Conservation (phyloP, 2,113 vertebrate genomes). For the Elanoides forficatus region DNA sequence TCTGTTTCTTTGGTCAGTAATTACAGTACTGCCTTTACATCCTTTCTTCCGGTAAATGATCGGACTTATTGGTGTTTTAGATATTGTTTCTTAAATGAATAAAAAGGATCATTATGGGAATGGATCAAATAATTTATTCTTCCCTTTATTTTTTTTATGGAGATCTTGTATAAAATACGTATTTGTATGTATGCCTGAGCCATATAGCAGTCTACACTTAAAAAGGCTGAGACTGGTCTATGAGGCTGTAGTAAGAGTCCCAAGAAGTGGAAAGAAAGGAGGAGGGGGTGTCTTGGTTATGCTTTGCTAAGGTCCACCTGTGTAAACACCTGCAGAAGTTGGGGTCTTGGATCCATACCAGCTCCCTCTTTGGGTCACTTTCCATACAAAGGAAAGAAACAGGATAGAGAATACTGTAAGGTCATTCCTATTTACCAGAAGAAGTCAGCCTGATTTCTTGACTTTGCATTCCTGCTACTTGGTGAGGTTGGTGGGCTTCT, state of each 20-base stretch:
- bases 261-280: background rate
- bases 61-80: background rate
- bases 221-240: background rate
- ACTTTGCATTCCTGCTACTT: background rate
- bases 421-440: background rate
- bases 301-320: background rate
- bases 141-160: background rate
- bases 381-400: background rate
- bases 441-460: background rate
- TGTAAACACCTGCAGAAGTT: background rate
- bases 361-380: background rate
- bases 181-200: background rate
- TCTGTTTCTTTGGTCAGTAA: background rate
- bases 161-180: background rate
- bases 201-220: background rate
- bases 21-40: background rate
- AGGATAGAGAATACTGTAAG: background rate
- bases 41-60: background rate
- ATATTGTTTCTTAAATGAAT: background rate
- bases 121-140: background rate
- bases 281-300: background rate
- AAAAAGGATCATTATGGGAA: background rate
- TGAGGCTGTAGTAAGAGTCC: background rate
- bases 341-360: background rate
- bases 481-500: background rate